Conservation (phyloP, 2,888 invertebrate genomes). For the Pseudococcus viburni region DNA sequence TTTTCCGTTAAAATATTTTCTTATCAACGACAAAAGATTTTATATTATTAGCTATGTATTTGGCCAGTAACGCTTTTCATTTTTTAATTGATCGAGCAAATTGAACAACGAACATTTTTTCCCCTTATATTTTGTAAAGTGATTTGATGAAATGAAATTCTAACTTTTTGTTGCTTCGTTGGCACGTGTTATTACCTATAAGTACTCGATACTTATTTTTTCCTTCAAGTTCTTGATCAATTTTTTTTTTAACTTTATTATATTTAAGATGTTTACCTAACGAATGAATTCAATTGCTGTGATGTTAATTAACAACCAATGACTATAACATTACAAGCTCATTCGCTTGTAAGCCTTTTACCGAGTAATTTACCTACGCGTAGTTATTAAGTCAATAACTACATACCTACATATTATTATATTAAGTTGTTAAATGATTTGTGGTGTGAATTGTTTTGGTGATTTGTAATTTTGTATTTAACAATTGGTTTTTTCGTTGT, state of each 20-base stretch:
- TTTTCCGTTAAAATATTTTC: background rate
- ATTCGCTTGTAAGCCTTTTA: constrained; percentile 17
- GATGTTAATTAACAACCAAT: constrained; percentile 37
- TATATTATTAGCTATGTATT: too few relatives aligned
- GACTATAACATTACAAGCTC: constrained; percentile 22
- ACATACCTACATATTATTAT: background rate
- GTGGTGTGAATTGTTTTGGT: background rate
- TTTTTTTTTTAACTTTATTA: background rate
- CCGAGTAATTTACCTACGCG: constrained; percentile 17
- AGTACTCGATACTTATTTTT: background rate
- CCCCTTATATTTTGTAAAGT: background rate
- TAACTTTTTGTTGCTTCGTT: background rate
- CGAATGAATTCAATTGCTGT: constrained; percentile 15
- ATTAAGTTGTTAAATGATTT: background rate
- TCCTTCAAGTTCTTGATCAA: background rate
- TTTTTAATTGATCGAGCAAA: background rate
- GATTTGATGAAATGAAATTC: background rate
- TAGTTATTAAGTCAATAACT: background rate
- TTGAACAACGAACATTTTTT: background rate
- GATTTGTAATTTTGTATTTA: constrained; percentile 15
- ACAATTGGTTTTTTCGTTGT: constrained; percentile 1
- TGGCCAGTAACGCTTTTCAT: too few relatives aligned
- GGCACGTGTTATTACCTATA: background rate
- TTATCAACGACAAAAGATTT: background rate
- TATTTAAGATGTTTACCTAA: background rate